Evolutionary conservation across 2,888 invertebrate species (phyloP).

Genomic region (Linnaemya vulpina): DNA sequence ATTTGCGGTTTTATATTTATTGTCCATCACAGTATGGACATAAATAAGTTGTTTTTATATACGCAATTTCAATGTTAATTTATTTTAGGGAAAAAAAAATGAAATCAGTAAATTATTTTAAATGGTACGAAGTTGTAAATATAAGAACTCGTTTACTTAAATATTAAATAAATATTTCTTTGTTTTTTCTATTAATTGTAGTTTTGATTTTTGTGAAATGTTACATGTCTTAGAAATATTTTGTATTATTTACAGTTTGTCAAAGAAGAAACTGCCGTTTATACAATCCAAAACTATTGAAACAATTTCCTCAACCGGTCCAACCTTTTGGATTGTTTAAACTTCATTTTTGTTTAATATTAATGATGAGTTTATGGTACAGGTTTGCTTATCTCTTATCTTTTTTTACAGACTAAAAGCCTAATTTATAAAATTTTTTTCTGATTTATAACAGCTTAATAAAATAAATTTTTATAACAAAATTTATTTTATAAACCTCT

Average conservation of each 20-base stretch:
- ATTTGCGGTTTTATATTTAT: slow-evolving; percentile 75
- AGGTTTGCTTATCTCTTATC: not conserved
- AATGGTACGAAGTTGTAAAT: slow-evolving; percentile 40
- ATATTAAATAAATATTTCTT: slow-evolving; percentile 34
- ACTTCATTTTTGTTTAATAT: not conserved
- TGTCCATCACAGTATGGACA: slow-evolving; percentile 78
- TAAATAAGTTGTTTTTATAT: slow-evolving; percentile 74
- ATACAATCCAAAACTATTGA: no score
- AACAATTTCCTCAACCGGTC: no score
- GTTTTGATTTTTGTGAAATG: slow-evolving; percentile 52
- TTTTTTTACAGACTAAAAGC: slow-evolving; percentile 24
- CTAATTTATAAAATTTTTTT: no score
- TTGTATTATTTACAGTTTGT: slow-evolving; percentile 43
- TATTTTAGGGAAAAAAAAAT: slow-evolving; percentile 19
- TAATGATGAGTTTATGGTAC: slow-evolving; percentile 18
- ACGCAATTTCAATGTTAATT: slow-evolving; percentile 23
- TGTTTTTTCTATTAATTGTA: slow-evolving; percentile 22
- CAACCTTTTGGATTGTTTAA: no score
- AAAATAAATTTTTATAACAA: no score
- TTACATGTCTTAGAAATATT: slow-evolving; percentile 32
- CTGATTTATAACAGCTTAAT: no score
- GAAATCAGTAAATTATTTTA: slow-evolving; percentile 17
- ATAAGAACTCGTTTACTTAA: slow-evolving; percentile 48
- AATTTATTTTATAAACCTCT: no score
- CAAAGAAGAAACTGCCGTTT: not conserved